Evolutionary conservation across 2,113 vertebrate species (phyloP).

Genomic region (Morone saxatilis): DNA sequence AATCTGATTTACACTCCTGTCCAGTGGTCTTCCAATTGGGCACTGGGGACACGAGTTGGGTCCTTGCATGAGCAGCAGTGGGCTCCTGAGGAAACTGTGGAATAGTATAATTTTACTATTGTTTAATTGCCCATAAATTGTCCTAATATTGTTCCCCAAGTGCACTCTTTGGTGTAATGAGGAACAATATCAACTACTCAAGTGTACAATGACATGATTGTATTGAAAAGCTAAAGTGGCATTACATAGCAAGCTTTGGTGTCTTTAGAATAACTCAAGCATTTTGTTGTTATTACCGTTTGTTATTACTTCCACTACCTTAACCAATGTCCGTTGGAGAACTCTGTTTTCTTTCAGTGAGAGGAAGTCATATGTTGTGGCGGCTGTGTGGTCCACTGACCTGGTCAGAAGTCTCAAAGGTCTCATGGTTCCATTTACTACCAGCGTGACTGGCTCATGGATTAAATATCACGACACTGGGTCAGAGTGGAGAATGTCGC

Average conservation of each 20-base stretch:
- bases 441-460: conserved; percentile 30
- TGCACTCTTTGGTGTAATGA: neutral
- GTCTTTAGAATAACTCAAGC: too few species aligned
- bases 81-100: conserved; percentile 20
- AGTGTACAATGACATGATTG: neutral
- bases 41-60: neutral
- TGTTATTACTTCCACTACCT: neutral
- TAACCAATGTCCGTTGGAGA: neutral
- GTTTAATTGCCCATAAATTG: conserved; percentile 22
- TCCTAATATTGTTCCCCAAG: neutral
- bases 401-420: conserved; percentile 28
- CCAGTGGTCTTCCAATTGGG: conserved; percentile 20
- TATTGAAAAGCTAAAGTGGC: neutral
- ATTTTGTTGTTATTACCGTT: neutral
- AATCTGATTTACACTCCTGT: neutral
- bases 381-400: conserved; percentile 26
- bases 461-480: conserved; percentile 53
- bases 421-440: conserved; percentile 43
- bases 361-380: conserved; percentile 32
- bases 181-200: neutral
- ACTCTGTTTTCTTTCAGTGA: neutral
- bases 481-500: conserved; percentile 37
- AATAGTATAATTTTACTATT: neutral
- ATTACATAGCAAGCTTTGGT: too few species aligned
- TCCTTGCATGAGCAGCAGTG: conserved; percentile 1